A percentile compares a stretch with the other conserved stretches of the same genome.
phyloP scores from a whole-genome alignment of 2,888 invertebrate species.

The Tolmerus cingulatus region DNA sequence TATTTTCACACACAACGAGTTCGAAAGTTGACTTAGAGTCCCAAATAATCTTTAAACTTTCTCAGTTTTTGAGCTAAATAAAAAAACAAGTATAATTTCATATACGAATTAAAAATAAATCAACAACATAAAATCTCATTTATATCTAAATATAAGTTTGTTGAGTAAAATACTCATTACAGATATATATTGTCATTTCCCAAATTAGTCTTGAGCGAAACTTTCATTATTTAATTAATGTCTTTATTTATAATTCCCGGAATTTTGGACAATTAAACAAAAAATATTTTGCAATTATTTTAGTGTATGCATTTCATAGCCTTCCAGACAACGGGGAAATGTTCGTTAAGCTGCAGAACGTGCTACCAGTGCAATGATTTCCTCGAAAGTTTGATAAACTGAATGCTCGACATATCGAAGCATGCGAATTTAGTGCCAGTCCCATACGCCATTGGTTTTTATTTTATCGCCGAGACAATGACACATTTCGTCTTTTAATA shows the following conservation, averaged over 20 bases:
- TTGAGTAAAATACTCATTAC: no score
- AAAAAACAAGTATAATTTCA: no score
- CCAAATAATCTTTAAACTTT: no score
- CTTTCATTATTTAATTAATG: not conserved
- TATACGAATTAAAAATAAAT: no score
- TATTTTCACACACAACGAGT: not conserved
- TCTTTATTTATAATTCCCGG: not conserved
- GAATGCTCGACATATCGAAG: not conserved
- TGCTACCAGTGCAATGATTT: not conserved
- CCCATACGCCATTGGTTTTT: not conserved
- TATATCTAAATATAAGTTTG: no score
- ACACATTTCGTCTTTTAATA: not conserved
- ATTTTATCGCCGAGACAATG: not conserved
- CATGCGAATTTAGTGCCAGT: not conserved
- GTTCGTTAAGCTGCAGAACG: not conserved
- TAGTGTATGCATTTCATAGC: not conserved
- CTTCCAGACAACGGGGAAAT: not conserved
- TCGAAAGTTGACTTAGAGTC: not conserved
- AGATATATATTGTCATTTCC: not conserved
- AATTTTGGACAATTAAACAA: not conserved
- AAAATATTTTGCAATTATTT: not conserved
- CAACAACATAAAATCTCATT: no score
- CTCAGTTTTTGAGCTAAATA: no score
- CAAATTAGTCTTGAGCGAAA: not conserved
- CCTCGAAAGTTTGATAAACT: not conserved